Percentiles rank a stretch among this genome's conserved stretches.
Evolutionary conservation across 2,888 invertebrate species (phyloP).

Genomic region (Melanargia galathea): DNA sequence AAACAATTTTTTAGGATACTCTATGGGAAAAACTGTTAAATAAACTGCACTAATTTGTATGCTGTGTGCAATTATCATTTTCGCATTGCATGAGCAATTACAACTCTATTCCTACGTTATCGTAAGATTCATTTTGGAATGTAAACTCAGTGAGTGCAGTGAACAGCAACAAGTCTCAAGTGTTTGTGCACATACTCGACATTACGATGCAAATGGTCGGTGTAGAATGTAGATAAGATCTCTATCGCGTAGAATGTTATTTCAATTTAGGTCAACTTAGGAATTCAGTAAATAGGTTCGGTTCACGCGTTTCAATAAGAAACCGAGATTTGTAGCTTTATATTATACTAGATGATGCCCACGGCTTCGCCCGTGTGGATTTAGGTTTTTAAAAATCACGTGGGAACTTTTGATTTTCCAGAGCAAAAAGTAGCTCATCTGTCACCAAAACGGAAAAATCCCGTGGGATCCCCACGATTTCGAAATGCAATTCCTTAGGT

Average conservation of each 20-base stretch:
- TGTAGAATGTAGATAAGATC: slow-evolving; percentile 38
- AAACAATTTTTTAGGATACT: no score
- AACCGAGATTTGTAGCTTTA: slow-evolving; percentile 43
- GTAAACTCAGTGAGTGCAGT: background rate
- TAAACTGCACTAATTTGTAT: slow-evolving; percentile 6
- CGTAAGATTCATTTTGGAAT: slow-evolving; percentile 19
- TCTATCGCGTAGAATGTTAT: slow-evolving; percentile 36
- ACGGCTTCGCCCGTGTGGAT: no score
- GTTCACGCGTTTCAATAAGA: slow-evolving; percentile 25
- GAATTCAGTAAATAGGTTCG: slow-evolving; percentile 33
- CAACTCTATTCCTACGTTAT: slow-evolving; percentile 5
- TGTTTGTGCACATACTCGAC: slow-evolving; percentile 29
- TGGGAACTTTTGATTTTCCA: no score
- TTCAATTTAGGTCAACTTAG: slow-evolving; percentile 36
- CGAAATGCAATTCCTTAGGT: no score
- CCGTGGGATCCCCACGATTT: no score
- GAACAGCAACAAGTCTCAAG: slow-evolving; percentile 18
- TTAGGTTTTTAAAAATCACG: no score
- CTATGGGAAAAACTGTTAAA: slow-evolving; percentile 4
- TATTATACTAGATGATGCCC: no score
- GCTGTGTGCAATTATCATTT: slow-evolving; percentile 3
- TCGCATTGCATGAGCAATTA: background rate
- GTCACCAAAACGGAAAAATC: no score
- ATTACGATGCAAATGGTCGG: slow-evolving; percentile 36
- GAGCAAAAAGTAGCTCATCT: no score